These are phyloP conservation scores for Tetramorium alpestre DNA, from an alignment of 1,140 invertebrate species.

Conservation along the genomic window DNA sequence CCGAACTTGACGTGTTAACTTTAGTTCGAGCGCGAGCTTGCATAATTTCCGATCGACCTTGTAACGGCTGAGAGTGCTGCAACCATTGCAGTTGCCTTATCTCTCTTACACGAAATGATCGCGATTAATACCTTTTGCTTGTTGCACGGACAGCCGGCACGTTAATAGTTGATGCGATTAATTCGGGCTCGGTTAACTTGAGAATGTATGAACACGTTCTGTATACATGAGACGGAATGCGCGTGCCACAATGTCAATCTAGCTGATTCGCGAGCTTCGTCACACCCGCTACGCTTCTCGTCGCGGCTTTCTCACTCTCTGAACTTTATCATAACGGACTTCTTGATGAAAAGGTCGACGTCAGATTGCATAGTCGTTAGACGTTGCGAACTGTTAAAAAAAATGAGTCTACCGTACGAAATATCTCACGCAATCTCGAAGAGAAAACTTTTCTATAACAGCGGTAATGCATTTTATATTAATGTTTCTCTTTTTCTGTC, in stretches of 20 bases:
- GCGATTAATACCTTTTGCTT: conserved; percentile 54
- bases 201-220: conserved; percentile 29
- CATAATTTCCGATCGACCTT: conserved; percentile 48
- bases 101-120: conserved; percentile 24
- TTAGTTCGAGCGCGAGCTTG: conserved; percentile 36
- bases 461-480: neutral
- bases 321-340: neutral
- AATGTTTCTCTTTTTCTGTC: neutral
- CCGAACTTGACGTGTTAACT: conserved; percentile 49
- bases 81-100: neutral
- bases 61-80: neutral
- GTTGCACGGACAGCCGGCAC: conserved; percentile 33
- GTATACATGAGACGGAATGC: conserved; percentile 2
- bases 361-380: neutral
- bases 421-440: neutral
- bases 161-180: conserved; percentile 69
- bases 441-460: neutral
- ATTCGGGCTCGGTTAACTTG: conserved; percentile 40
- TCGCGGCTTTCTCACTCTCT: neutral
- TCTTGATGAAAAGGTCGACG: neutral
- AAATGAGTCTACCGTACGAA: neutral
- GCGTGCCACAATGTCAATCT: neutral
- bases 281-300: neutral
- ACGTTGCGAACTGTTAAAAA: neutral
- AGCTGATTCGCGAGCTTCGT: conserved; percentile 13